Evolutionary conservation across 2,888 invertebrate genomes (phyloP), one percentile per base, ranked within the genome.

Genomic region (Thelaira solivaga): DNA sequence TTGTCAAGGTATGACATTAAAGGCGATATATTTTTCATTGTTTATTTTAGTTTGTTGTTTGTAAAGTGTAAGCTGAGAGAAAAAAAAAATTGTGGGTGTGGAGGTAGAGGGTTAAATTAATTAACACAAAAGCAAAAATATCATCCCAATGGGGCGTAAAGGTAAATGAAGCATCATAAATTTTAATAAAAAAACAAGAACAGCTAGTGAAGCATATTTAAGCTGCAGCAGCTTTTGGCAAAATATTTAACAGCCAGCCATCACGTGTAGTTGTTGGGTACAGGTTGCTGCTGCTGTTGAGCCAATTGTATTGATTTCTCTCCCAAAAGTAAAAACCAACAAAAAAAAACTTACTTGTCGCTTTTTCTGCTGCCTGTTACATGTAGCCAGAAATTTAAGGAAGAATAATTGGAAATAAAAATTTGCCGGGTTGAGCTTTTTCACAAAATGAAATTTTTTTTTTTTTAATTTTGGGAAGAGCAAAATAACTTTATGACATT

Each of bases 11-110:
- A n/a, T n/a, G n/a, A n/a, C n/a, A n/a, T n/a, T n/a, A n/a, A n/a
- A n/a, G n/a, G n/a, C n/a, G n/a, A n/a, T 39, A 7, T 39, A n/a
- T 69, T 80, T 85, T 82, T 78, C 53, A 24, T 82, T 80, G 74
- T 80, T 71, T 31, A n/a, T 45, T 49, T 20, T 49, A 31, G 10
- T 29, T 62, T 24, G 20, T 45, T 31, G 43, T 24, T 51, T 31
- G 11, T 43, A n/a, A n/a, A n/a, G n/a, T n/a, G n/a, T n/a, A n/a
- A n/a, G n/a, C n/a, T n/a, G n/a, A n/a, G n/a, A n/a, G n/a, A n/a
- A n/a, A n/a, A n/a, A n/a, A n/a, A n/a, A n/a, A n/a, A n/a, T n/a
- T n/a, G 22, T 45, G n/a, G 6, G n/a, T 31, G 29, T 55, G 61
- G 47, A 62, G 45, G 24, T 71, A 45, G 26, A 18, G 76, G 75